Evolutionary conservation across 2,797 vertebrate genomes (phyloP).

Genomic region (Cyclura pinguis): DNA sequence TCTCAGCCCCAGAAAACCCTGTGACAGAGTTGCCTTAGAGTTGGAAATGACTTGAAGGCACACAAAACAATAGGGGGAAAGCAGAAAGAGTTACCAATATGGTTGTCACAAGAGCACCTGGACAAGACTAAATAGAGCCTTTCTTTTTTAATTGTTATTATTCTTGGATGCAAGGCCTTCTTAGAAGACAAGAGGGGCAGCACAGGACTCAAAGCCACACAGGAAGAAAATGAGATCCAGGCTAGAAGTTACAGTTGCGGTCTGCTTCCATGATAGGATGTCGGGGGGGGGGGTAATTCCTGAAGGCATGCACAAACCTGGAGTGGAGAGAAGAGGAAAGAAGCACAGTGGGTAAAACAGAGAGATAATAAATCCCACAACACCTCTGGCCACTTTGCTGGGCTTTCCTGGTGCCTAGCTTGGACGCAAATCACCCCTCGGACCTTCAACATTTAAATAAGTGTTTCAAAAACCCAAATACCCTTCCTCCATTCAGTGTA

Average conservation of each 20-base stretch:
- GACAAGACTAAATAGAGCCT: conserved; percentile 66
- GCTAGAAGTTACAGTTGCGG: neutral
- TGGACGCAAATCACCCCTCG: neutral
- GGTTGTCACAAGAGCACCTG: neutral
- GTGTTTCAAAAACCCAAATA: neutral
- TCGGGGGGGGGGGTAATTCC: neutral
- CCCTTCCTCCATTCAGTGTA: neutral
- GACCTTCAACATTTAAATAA: neutral
- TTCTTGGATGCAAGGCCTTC: neutral
- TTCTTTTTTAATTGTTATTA: conserved; percentile 59
- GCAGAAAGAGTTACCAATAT: no score
- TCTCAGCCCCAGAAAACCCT: no score
- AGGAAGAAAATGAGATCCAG: fast-evolving
- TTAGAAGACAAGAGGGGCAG: neutral
- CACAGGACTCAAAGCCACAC: fast-evolving
- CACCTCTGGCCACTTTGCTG: neutral
- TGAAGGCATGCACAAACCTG: neutral
- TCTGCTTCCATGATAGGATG: neutral
- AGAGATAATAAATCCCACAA: neutral
- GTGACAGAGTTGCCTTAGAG: no score
- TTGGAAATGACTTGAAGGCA: no score
- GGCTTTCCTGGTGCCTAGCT: no score
- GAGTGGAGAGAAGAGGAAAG: neutral
- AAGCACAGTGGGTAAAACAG: neutral
- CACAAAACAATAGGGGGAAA: no score